Conservation (phyloP, 2,797 vertebrate genomes). For the Sylvia borin region DNA sequence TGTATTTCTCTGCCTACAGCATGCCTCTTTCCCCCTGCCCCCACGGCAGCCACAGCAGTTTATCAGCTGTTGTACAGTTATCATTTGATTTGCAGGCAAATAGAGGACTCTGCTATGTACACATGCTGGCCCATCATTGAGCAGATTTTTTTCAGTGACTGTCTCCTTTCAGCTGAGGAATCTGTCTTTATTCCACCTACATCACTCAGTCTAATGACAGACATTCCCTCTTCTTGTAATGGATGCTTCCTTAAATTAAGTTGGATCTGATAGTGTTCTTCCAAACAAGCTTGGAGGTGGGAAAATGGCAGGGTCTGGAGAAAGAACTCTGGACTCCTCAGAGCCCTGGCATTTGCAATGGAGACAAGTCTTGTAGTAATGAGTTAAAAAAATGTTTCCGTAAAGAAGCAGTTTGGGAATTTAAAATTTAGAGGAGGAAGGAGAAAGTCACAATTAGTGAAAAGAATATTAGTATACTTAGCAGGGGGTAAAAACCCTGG, state of each 20-base stretch:
- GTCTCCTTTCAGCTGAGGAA: background rate
- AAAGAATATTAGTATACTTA: conserved; percentile 24
- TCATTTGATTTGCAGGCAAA: background rate
- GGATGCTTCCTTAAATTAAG: background rate
- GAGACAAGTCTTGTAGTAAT: background rate
- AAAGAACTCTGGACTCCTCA: background rate
- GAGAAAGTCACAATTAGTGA: conserved; percentile 21
- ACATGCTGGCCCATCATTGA: background rate
- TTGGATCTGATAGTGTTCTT: background rate
- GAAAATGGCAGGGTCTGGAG: background rate
- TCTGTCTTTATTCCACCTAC: background rate
- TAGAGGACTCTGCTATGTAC: background rate
- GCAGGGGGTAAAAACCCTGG: conserved; percentile 28
- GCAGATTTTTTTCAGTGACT: background rate
- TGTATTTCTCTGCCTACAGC: background rate
- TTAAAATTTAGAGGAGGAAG: background rate
- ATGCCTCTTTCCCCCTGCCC: background rate
- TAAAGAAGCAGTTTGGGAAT: conserved; percentile 14
- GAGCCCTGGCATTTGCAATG: background rate
- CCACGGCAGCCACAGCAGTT: background rate
- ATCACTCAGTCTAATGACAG: background rate
- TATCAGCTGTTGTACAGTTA: background rate
- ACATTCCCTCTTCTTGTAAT: background rate
- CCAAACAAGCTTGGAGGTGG: background rate
- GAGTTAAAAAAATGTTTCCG: background rate